Base-by-base conservation (phyloP, 2,888 invertebrate species). In the Apamea crenata region DNA sequence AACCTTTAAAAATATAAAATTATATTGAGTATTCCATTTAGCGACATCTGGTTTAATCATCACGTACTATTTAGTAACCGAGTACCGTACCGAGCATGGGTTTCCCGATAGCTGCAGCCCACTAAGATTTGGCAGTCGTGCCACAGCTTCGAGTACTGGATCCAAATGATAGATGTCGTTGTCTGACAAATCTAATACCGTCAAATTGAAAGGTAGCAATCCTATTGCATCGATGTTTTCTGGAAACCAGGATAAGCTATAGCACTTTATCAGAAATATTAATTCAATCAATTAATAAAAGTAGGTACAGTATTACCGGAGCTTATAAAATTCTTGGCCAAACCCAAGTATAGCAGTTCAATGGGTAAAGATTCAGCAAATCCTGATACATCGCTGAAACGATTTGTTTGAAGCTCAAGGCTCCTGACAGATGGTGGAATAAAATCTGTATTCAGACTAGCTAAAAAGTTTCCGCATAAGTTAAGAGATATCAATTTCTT, bases 101-200 rank as follows among this genome's bases (percentile, higher is more conserved):
- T 97, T 97, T 70, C 97, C 97, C 80, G 96, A 94, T 53, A 97
- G 94, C 72, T 93, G 91, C 32, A 97, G 91, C 21, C 96, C 94
- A n/a, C 87, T 90, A 14, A 97, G 93, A 78, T 91, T 92, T 29
- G 94, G 93, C 65, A 97, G 88, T 8, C 68, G 76, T 7, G 87
- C 88, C 59, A 97, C 78, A 21, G 92, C 91, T 81, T 93, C 90
- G 85, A 97, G 91, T 94, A 96, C 91, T 16, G 90, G 88, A n/a
- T 94, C 90, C 59, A 97, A 90, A 86, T 95, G 88, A 93, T 92
- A 97, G 97, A 97, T 97, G 96, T 97, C 97, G 94, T 97, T 97
- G 86, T 97, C 96, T 21, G 97, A 95, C 82, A 97, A 90, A 94
- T 97, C 97, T 77, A 97, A 89, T 36, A 95, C 95, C 0, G 93